phyloP scores from a whole-genome alignment of 2,113 vertebrate species.

The Cariama cristata region DNA sequence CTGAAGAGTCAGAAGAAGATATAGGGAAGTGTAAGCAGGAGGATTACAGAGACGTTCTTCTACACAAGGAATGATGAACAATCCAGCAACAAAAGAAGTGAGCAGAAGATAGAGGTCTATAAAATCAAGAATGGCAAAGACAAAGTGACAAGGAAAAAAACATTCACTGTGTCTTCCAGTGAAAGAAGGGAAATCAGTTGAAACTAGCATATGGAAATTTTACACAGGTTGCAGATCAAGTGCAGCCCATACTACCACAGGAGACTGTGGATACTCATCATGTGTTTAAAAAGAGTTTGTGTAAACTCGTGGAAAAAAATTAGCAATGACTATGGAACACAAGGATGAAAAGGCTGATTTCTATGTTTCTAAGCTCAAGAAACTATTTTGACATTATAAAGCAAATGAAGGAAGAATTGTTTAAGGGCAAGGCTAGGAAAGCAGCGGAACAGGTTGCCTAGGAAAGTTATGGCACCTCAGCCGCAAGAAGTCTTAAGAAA shows the following conservation, averaged over 20 bases:
- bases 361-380: neutral
- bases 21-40: neutral
- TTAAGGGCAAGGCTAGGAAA: neutral
- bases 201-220: neutral
- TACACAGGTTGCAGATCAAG: neutral
- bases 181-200: neutral
- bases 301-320: neutral
- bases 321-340: neutral
- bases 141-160: neutral
- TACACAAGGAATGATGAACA: neutral
- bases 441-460: neutral
- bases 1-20: neutral
- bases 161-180: neutral
- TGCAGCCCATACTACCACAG: neutral
- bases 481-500: neutral
- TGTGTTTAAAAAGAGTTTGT: neutral
- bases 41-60: neutral
- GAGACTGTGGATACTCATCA: neutral
- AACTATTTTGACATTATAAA: neutral
- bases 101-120: neutral
- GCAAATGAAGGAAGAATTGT: neutral
- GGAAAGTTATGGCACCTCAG: neutral
- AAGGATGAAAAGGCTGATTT: neutral
- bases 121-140: neutral
- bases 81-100: neutral